A percentile compares a stretch with the other conserved stretches of the same genome.
These are phyloP conservation scores for Pontoporia blainvillei DNA, from an alignment of 2,113 vertebrate genomes.

Conservation along the genomic window DNA sequence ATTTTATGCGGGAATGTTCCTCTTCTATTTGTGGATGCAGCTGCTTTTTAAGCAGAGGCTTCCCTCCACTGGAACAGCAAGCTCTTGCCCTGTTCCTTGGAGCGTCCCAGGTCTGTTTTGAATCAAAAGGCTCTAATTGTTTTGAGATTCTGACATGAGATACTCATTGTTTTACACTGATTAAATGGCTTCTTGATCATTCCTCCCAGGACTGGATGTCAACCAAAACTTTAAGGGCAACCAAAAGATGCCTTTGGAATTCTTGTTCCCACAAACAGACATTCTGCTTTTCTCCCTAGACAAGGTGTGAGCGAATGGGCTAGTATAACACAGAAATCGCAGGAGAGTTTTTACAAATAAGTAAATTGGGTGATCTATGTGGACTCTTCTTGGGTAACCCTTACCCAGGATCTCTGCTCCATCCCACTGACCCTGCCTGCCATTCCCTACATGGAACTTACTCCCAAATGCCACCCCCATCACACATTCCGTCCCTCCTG, in stretches of 20 bases:
- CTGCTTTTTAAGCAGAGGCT: neutral
- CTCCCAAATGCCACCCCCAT: neutral
- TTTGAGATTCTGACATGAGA: slow-evolving; percentile 63
- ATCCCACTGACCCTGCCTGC: neutral
- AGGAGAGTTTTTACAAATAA: neutral
- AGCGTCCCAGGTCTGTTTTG: slow-evolving; percentile 49
- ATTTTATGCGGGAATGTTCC: slow-evolving; percentile 28
- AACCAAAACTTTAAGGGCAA: slow-evolving; percentile 46
- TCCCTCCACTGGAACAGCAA: slow-evolving; percentile 18
- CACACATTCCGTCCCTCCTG: neutral
- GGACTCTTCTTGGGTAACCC: neutral
- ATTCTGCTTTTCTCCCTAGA: neutral
- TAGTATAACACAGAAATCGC: neutral
- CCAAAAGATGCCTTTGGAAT: slow-evolving; percentile 40
- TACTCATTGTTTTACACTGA: slow-evolving; percentile 53
- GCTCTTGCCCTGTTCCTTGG: neutral
- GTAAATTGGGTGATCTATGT: neutral
- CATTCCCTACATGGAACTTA: neutral
- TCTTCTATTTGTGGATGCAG: neutral
- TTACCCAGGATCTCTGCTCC: neutral
- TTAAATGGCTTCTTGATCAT: slow-evolving; percentile 45
- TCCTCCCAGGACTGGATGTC: neutral
- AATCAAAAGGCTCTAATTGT: slow-evolving; percentile 53
- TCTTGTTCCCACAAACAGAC: neutral
- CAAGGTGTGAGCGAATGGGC: neutral